Conservation (phyloP, 2,797 vertebrate species). For the Capromys pilorides region DNA sequence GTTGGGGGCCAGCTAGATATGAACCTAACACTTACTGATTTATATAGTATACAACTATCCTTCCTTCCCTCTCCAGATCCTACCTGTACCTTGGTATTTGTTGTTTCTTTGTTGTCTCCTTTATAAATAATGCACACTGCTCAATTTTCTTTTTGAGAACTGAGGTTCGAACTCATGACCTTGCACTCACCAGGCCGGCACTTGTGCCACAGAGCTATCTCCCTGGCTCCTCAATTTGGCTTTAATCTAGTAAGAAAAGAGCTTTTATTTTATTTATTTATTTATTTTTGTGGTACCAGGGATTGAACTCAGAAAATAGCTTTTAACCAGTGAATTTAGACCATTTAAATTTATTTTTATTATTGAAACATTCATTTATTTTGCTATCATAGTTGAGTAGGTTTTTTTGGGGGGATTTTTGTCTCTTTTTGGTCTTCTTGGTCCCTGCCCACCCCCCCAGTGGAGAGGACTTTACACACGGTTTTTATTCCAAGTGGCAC, state of each 20-base stretch:
- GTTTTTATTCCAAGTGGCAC: not conserved
- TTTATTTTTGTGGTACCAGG: too few relatives aligned
- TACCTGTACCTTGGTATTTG: too few relatives aligned
- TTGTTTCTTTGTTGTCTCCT: not conserved
- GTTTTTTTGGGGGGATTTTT: not conserved
- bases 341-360: not conserved
- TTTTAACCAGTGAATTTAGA: not conserved
- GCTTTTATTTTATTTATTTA: too few relatives aligned
- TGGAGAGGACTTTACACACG: not conserved
- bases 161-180: too few relatives aligned
- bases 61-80: not conserved
- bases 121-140: not conserved
- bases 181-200: too few relatives aligned
- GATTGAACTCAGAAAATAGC: not conserved
- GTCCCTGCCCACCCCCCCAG: too few relatives aligned
- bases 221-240: too few relatives aligned
- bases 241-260: too few relatives aligned
- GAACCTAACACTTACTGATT: not conserved
- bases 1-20: not conserved
- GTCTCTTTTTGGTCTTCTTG: not conserved
- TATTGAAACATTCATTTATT: not conserved
- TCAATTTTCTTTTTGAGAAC: not conserved
- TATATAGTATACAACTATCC: too few relatives aligned
- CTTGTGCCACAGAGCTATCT: too few relatives aligned
- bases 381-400: not conserved